phyloP scores from a whole-genome alignment of 2,888 invertebrate genomes.

The Chrysotoxum bicinctum region DNA sequence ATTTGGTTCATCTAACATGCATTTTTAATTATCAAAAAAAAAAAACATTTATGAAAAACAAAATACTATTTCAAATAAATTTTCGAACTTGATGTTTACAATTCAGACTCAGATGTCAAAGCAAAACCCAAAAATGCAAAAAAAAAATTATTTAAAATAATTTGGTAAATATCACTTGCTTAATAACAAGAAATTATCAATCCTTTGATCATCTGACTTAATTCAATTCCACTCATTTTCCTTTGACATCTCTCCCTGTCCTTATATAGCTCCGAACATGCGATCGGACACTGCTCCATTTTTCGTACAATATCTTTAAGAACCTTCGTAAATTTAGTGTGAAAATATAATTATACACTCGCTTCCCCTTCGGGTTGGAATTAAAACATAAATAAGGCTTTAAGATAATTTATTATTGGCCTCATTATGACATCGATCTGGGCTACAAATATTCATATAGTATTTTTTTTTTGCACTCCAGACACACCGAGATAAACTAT shows the following conservation, averaged over 20 bases:
- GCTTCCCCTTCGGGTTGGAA: slow-evolving; percentile 51
- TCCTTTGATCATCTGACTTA: background rate
- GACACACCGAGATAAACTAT: slow-evolving; percentile 43
- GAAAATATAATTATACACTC: slow-evolving; percentile 38
- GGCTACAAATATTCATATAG: slow-evolving; percentile 39
- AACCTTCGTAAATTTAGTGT: slow-evolving; percentile 30
- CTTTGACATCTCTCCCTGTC: background rate
- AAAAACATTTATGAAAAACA: too few species aligned
- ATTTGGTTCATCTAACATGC: too few species aligned
- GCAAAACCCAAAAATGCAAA: too few species aligned
- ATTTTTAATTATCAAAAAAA: too few species aligned
- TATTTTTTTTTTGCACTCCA: background rate
- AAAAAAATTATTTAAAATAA: too few species aligned
- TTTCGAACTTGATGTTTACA: too few species aligned
- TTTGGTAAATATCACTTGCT: too few species aligned
- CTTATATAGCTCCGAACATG: background rate
- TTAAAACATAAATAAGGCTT: slow-evolving; percentile 70
- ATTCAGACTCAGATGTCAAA: too few species aligned
- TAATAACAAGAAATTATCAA: background rate
- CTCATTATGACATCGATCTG: slow-evolving; percentile 65
- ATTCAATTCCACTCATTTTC: background rate
- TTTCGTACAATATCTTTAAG: background rate
- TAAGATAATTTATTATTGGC: slow-evolving; percentile 70
- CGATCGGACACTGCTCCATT: background rate
- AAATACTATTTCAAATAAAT: too few species aligned